Evolutionary conservation across 2,113 vertebrate species (phyloP).

Genomic region (Perca schrenkii): DNA sequence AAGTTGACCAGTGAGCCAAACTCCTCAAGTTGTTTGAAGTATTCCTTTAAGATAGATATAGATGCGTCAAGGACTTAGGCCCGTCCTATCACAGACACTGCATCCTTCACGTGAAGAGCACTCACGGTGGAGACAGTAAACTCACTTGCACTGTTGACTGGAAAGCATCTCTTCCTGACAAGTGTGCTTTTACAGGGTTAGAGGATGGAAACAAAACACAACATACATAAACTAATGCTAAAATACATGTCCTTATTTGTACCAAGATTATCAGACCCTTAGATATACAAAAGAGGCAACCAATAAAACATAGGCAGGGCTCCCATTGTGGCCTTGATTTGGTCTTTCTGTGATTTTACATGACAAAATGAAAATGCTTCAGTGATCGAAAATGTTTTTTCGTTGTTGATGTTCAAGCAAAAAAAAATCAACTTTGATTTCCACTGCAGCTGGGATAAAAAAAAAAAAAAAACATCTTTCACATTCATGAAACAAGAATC

Average conservation of each 20-base stretch:
- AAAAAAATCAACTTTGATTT: no score
- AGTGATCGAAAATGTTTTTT: background rate
- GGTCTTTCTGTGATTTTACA: background rate
- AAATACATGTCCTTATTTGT: conserved; percentile 32
- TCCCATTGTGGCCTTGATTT: background rate
- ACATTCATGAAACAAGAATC: background rate
- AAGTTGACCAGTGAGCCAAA: conserved; percentile 31
- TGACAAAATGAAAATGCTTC: background rate
- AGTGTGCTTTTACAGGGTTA: conserved; percentile 69
- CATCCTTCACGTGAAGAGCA: conserved; percentile 44
- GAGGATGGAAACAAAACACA: conserved; percentile 52
- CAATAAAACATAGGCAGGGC: background rate
- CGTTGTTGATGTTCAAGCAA: background rate
- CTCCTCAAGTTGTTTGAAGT: background rate
- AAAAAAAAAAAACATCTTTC: background rate
- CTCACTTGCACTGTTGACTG: conserved; percentile 68
- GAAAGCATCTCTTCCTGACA: conserved; percentile 69
- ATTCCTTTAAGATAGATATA: conserved; percentile 47
- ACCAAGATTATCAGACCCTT: background rate
- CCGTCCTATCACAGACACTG: conserved; percentile 42
- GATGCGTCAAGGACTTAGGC: conserved; percentile 48
- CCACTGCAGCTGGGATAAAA: background rate
- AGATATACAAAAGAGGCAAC: background rate
- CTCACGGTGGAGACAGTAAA: conserved; percentile 51
- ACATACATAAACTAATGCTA: conserved; percentile 48